phyloP scores from a whole-genome alignment of 2,888 invertebrate species.

The Caenorhabditis becei region DNA sequence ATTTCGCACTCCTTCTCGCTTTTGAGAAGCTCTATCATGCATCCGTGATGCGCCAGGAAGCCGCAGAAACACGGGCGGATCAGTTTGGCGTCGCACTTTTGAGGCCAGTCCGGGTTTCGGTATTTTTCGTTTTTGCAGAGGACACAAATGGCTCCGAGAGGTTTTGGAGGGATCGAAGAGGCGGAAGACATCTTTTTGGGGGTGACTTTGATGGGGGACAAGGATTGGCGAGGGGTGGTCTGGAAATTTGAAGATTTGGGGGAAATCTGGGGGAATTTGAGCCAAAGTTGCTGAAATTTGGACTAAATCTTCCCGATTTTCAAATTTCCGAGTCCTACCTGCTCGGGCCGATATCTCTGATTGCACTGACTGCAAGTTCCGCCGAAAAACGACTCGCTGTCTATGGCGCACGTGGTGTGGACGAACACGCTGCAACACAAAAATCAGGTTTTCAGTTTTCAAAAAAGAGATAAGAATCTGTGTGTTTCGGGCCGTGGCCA shows the following conservation, averaged over 20 bases:
- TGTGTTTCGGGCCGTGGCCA: neutral
- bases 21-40: slow-evolving; percentile 34
- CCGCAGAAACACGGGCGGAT: slow-evolving; percentile 52
- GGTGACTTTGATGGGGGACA: slow-evolving; percentile 15
- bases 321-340: neutral
- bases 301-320: too few relatives aligned
- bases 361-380: slow-evolving; percentile 38
- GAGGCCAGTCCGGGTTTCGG: slow-evolving; percentile 31
- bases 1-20: slow-evolving; percentile 30
- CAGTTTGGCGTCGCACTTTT: slow-evolving; percentile 33
- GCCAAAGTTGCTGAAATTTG: too few relatives aligned
- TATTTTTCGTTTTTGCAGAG: slow-evolving; percentile 43
- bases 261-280: too few relatives aligned
- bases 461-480: slow-evolving; percentile 18
- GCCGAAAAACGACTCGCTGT: slow-evolving; percentile 55
- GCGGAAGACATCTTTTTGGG: slow-evolving; percentile 21
- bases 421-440: slow-evolving; percentile 45
- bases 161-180: neutral
- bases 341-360: slow-evolving; percentile 40
- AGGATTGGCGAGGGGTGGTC: slow-evolving; percentile 26
- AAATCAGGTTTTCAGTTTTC: slow-evolving; percentile 10
- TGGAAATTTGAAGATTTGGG: slow-evolving; percentile 1
- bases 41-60: slow-evolving; percentile 48
- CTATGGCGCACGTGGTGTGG: slow-evolving; percentile 49
- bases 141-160: slow-evolving; percentile 9